phyloP scores from a whole-genome alignment of 2,113 vertebrate species.

The Pimephales promelas region DNA sequence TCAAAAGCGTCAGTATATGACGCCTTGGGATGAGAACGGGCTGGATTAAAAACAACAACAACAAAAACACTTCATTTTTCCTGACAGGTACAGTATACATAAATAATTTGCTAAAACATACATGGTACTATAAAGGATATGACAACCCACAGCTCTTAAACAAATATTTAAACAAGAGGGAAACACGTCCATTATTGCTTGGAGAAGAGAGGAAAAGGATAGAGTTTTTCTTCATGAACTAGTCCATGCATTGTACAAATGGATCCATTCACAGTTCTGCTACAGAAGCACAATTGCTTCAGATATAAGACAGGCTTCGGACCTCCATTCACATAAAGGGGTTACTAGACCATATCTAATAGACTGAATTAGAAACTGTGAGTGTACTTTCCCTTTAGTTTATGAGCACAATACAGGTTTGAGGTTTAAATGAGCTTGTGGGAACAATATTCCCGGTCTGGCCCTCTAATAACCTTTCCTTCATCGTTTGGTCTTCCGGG shows the following conservation, averaged over 20 bases:
- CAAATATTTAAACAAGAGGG: neutral
- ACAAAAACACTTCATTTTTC: too few species aligned
- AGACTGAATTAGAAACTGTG: neutral
- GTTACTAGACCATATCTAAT: conserved; percentile 26
- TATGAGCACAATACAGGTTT: neutral
- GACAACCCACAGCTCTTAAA: neutral
- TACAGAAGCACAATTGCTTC: neutral
- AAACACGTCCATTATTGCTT: neutral
- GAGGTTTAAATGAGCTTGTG: neutral
- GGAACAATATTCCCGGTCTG: neutral
- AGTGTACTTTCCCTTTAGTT: neutral
- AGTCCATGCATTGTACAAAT: neutral
- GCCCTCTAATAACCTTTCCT: neutral
- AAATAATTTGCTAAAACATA: neutral
- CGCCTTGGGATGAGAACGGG: too few species aligned
- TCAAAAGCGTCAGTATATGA: too few species aligned
- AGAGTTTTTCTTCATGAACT: neutral
- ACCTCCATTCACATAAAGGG: conserved; percentile 8
- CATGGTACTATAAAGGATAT: neutral
- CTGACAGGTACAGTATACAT: too few species aligned
- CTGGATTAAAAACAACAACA: too few species aligned
- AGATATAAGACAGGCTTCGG: neutral
- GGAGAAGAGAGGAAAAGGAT: neutral
- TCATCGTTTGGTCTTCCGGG: conserved; percentile 13
- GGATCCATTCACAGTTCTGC: conserved; percentile 6